These are phyloP conservation scores for Lutraria lutraria DNA, from an alignment of 2,888 invertebrate genomes.

Conservation along the genomic window DNA sequence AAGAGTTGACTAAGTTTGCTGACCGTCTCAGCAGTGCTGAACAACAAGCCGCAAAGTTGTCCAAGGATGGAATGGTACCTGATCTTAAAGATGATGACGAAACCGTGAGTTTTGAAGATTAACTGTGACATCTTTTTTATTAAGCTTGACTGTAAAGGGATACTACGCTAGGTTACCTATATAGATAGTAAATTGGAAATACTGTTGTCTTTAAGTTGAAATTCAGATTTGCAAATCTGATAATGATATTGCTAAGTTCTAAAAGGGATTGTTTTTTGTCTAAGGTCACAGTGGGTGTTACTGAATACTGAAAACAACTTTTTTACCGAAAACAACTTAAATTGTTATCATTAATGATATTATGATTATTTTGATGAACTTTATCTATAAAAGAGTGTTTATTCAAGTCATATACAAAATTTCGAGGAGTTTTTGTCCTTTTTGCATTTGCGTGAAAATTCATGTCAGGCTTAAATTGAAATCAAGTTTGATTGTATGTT, in stretches of 20 bases:
- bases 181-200: not conserved
- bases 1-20: slow-evolving; percentile 91
- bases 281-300: too few species aligned
- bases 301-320: too few species aligned
- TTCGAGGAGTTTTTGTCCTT: too few species aligned
- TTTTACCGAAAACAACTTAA: too few species aligned
- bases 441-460: too few species aligned
- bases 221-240: not conserved
- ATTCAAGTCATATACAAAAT: too few species aligned
- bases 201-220: not conserved
- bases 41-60: slow-evolving; percentile 76
- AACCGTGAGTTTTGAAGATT: not conserved
- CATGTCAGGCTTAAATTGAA: too few species aligned
- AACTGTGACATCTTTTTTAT: not conserved
- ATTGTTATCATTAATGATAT: too few species aligned
- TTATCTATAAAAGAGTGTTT: too few species aligned
- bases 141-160: not conserved
- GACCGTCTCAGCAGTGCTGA: slow-evolving; percentile 90
- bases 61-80: slow-evolving; percentile 59
- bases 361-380: too few species aligned
- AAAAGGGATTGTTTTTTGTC: not conserved
- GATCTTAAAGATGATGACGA: not conserved
- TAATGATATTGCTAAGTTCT: not conserved
- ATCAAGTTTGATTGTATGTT: too few species aligned
- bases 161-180: not conserved